Conservation (phyloP, 1,140 invertebrate species). For the Diplogasteroides magnus region DNA sequence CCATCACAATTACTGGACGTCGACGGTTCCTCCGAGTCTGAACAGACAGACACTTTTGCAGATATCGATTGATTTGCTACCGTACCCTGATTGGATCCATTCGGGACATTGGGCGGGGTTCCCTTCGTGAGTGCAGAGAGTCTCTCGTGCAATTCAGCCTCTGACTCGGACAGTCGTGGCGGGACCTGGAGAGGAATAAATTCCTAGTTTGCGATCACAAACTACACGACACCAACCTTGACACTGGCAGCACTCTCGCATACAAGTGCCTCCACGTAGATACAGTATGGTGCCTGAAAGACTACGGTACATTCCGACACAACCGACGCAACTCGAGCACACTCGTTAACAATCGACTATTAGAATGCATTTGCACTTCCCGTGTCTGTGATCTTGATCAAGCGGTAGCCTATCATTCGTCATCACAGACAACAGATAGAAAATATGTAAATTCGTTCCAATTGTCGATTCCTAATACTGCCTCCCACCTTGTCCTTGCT, state of each 20-base stretch:
- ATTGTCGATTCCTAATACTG: neutral
- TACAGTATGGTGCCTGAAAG: conserved; percentile 84
- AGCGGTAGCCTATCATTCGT: too few species aligned
- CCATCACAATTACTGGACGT: too few species aligned
- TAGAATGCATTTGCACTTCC: conserved; percentile 19
- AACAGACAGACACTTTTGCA: too few species aligned
- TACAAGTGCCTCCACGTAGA: conserved; percentile 92
- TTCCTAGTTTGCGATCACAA: conserved; percentile 56
- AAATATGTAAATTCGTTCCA: too few species aligned
- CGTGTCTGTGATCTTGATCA: neutral
- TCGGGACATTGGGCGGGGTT: neutral
- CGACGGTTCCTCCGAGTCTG: too few species aligned
- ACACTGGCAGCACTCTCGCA: conserved; percentile 77
- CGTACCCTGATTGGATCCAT: too few species aligned
- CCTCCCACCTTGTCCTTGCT: conserved; percentile 86
- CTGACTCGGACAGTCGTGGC: conserved; percentile 62
- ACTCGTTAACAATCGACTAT: neutral
- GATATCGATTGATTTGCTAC: too few species aligned
- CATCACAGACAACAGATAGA: too few species aligned
- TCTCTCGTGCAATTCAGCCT: conserved; percentile 50
- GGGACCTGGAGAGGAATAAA: too few species aligned
- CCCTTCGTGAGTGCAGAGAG: neutral
- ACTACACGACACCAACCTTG: conserved; percentile 63
- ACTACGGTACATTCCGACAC: neutral
- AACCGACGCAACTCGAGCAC: neutral